phyloP scores from a whole-genome alignment of 2,113 vertebrate species.

The Macquaria australasica region DNA sequence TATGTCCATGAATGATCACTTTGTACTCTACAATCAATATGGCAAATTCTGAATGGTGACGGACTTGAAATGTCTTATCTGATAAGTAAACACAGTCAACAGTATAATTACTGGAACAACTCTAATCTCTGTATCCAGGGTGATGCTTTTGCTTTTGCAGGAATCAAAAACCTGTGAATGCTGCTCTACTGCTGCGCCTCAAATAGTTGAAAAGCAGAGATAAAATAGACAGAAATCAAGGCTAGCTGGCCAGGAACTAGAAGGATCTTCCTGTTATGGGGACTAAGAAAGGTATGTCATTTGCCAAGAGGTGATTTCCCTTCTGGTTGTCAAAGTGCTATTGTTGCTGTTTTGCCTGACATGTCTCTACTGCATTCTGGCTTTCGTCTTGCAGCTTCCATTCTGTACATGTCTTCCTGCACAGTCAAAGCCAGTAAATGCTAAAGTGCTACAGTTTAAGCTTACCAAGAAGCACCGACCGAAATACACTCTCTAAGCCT shows the following conservation, averaged over 20 bases:
- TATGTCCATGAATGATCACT: neutral
- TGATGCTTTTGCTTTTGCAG: constrained; percentile 30
- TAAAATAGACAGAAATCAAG: constrained; percentile 10
- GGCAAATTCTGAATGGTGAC: neutral
- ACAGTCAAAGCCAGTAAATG: neutral
- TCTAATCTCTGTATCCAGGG: constrained; percentile 8
- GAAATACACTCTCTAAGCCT: neutral
- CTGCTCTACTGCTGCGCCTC: neutral
- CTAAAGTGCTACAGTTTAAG: neutral
- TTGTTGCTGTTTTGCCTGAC: neutral
- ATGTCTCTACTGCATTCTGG: neutral
- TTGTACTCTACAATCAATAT: neutral
- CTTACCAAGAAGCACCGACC: neutral
- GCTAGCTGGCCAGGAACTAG: neutral
- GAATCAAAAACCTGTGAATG: constrained; percentile 3
- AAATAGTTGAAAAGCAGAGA: neutral
- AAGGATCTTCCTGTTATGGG: neutral
- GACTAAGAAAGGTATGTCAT: neutral
- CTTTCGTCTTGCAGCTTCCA: neutral
- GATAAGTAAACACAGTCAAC: constrained; percentile 15
- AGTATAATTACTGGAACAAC: neutral
- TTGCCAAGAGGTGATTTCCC: neutral
- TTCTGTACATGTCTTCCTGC: neutral
- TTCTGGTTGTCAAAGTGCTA: neutral
- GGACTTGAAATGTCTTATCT: constrained; percentile 4